Evolutionary conservation across 1,140 invertebrate genomes (phyloP).

Genomic region (Bradynema listronoti): DNA sequence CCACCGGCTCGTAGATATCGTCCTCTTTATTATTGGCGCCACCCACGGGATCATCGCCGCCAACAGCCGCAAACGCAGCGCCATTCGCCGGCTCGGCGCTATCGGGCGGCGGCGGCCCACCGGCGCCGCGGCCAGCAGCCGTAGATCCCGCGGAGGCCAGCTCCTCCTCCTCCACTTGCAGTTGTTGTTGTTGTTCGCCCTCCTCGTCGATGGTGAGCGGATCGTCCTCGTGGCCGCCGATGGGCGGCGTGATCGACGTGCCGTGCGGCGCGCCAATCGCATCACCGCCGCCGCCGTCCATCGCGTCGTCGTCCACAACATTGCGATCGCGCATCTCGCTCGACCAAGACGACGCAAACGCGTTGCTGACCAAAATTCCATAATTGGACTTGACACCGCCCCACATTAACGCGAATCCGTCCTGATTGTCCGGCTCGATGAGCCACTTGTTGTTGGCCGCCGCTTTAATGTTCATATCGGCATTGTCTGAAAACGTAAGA

Average conservation of each 20-base stretch:
- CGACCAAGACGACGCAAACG: too few relatives aligned
- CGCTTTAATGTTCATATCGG: conserved; percentile 45
- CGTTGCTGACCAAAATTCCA: conserved; percentile 26
- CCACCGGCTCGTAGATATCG: too few relatives aligned
- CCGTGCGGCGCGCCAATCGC: background rate
- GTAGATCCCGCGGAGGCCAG: too few relatives aligned
- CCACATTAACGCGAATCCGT: conserved; percentile 49
- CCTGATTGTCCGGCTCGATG: conserved; percentile 42
- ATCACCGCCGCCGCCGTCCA: background rate
- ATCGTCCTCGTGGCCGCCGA: background rate
- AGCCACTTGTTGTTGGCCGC: conserved; percentile 40
- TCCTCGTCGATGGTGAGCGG: background rate
- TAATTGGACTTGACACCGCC: conserved; percentile 40
- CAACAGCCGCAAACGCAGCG: too few relatives aligned
- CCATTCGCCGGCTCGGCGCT: too few relatives aligned
- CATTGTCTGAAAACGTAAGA: conserved; percentile 36
- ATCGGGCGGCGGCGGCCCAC: too few relatives aligned
- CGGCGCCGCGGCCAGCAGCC: too few relatives aligned
- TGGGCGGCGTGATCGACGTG: background rate
- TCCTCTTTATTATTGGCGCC: too few relatives aligned
- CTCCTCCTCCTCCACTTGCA: too few relatives aligned
- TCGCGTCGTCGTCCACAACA: background rate
- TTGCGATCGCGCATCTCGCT: too few relatives aligned
- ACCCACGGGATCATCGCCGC: too few relatives aligned
- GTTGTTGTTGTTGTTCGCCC: too few relatives aligned